Percentiles rank a stretch among this genome's conserved stretches.
phyloP scores from a whole-genome alignment of 2,888 invertebrate species.

The Lagria hirta region DNA sequence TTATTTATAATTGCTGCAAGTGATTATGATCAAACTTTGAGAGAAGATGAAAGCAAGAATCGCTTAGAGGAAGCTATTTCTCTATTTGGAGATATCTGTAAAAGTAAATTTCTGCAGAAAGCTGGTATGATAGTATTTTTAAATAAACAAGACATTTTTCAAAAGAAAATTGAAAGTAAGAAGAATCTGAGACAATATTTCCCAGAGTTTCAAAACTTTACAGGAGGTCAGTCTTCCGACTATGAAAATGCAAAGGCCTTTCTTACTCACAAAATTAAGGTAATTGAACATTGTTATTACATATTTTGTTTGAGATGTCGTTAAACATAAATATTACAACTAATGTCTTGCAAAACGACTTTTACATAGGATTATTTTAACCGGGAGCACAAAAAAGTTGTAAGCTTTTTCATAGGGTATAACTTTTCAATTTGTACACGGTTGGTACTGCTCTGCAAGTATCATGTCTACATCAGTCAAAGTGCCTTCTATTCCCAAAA shows the following conservation, averaged over 20 bases:
- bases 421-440: too few relatives aligned
- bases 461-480: too few relatives aligned
- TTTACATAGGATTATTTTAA: too few relatives aligned
- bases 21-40: constrained; percentile 74
- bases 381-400: too few relatives aligned
- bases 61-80: constrained; percentile 70
- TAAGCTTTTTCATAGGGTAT: too few relatives aligned
- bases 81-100: constrained; percentile 77
- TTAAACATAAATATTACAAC: too few relatives aligned
- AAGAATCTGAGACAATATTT: constrained; percentile 66
- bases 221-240: constrained; percentile 58
- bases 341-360: too few relatives aligned
- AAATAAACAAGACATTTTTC: constrained; percentile 78
- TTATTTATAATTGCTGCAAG: constrained; percentile 79
- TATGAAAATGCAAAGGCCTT: constrained; percentile 68
- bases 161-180: constrained; percentile 70
- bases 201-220: constrained; percentile 62
- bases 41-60: constrained; percentile 72
- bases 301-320: too few relatives aligned
- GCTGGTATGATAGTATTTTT: constrained; percentile 79
- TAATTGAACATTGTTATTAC: constrained; percentile 46
- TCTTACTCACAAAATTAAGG: constrained; percentile 67
- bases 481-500: too few relatives aligned
- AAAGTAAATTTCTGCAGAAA: constrained; percentile 73
- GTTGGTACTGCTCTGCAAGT: too few relatives aligned